phyloP scores from a whole-genome alignment of 2,797 vertebrate genomes.

The Pelodytes ibericus region DNA sequence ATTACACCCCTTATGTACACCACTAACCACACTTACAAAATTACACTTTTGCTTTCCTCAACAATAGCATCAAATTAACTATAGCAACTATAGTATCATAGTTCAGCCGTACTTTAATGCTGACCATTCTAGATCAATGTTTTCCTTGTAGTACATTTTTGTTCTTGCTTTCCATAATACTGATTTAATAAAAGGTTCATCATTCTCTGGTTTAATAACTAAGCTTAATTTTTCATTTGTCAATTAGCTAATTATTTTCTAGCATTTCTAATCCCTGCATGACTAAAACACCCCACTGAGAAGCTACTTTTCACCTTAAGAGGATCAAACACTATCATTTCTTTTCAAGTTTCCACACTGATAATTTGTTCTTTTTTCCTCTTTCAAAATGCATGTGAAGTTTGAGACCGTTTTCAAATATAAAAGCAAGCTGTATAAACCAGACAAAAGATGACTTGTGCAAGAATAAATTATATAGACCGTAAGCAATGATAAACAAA shows the following conservation, averaged over 20 bases:
- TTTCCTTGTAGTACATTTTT: not conserved
- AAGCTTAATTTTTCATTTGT: not conserved
- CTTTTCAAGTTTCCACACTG: slow-evolving; percentile 2
- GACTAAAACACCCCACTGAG: not conserved
- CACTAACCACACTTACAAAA: too few species aligned
- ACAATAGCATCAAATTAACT: too few species aligned
- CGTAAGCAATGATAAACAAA: too few species aligned
- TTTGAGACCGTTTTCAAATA: not conserved
- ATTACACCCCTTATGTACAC: too few species aligned
- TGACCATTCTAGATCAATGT: too few species aligned
- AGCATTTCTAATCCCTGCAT: not conserved
- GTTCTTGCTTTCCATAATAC: not conserved
- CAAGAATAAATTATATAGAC: not conserved
- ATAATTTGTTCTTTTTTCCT: not conserved
- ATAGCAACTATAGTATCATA: too few species aligned
- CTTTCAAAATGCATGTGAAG: not conserved
- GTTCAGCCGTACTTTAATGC: too few species aligned
- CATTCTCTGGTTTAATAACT: not conserved
- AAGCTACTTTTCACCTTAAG: not conserved
- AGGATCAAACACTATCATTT: slow-evolving; percentile 1
- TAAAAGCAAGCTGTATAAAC: not conserved
- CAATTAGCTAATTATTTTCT: slow-evolving; percentile 1
- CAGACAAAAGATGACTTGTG: not conserved
- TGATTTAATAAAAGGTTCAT: not conserved
- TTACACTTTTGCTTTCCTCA: too few species aligned